Evolutionary conservation across 2,113 vertebrate genomes (phyloP).

Genomic region (Cercopithecus mona): DNA sequence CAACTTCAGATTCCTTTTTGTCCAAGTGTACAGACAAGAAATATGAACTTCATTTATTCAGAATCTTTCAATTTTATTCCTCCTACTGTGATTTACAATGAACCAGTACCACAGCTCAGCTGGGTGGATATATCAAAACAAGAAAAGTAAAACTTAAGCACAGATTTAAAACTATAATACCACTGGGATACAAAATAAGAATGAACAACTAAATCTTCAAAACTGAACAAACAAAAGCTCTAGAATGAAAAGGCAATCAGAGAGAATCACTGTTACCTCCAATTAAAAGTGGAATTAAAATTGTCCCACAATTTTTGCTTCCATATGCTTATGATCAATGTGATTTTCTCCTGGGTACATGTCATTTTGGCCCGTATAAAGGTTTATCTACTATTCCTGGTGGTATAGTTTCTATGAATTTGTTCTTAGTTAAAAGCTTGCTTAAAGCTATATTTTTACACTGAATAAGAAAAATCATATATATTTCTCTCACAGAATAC

Average conservation of each 20-base stretch:
- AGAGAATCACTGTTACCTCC: neutral
- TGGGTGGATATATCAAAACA: conserved; percentile 45
- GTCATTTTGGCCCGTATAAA: conserved; percentile 41
- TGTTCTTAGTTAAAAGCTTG: neutral
- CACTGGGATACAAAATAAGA: neutral
- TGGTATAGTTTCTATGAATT: neutral
- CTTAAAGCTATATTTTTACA: neutral
- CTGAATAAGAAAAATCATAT: conserved; percentile 20
- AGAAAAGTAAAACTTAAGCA: conserved; percentile 39
- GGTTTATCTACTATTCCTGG: neutral
- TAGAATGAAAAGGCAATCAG: neutral
- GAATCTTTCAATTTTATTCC: conserved; percentile 33
- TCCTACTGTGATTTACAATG: conserved; percentile 47
- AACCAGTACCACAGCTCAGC: neutral
- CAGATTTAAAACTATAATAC: conserved; percentile 35
- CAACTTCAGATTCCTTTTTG: neutral
- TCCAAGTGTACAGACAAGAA: neutral
- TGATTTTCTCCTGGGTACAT: conserved; percentile 11
- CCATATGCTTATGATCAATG: conserved; percentile 11
- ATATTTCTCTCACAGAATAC: neutral
- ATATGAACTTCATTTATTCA: conserved; percentile 56
- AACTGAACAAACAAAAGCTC: neutral
- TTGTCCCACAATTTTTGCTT: neutral
- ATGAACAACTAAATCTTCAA: neutral
- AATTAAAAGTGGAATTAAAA: conserved; percentile 33